Base-by-base conservation (phyloP, 2,888 invertebrate genomes). In the Polydrusus tereticollis region DNA sequence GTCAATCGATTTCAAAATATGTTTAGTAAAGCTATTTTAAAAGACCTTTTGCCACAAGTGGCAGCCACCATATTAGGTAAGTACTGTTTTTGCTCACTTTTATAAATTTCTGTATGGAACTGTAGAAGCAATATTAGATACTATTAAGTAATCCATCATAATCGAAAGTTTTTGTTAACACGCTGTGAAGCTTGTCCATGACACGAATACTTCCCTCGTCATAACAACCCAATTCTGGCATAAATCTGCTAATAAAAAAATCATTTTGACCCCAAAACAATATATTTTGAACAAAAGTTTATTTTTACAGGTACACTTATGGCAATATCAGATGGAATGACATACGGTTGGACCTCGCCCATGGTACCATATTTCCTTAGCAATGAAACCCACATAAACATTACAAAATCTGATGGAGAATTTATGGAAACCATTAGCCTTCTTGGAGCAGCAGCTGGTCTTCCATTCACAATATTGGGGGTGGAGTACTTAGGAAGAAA, bases 291-390 rank as follows among this genome's bases (percentile, higher is more conserved):
- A n/a, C n/a, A n/a, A n/a, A n/a, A n/a, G n/a, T n/a, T 1, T n/a
- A 33, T 33, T 38, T 57, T 67, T 64, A 18, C 14, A 64, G 64
- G 20, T 69, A 84, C 83, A n/a, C 69, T 85, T 14, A 80, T 82
- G 55, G 83, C 83, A 4, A 80, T 85, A 47, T 83, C 84, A 5
- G 84, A 85, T 79, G 85, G 85, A 26, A 84, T 85, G 82, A 82
- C 82, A 64, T 83, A 84, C 29, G 84, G 83, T 12, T 85, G 85
- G 85, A 82, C 84, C 21, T 81, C 84, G 2, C 85, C 85, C 0
- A 79, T 83, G 47, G 79, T 84, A 7, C 85, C 84, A 0, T 77
- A 83, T 14, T 78, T 85, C 20, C 71, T 80, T 63, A 72, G 76
- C 8, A 75, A 76, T 0, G 76, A 80, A 45, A 78, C 80, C 10